Percentiles rank a stretch among this genome's conserved stretches.
These are phyloP conservation scores for Empidonax traillii DNA, from an alignment of 2,113 vertebrate species.

Conservation along the genomic window DNA sequence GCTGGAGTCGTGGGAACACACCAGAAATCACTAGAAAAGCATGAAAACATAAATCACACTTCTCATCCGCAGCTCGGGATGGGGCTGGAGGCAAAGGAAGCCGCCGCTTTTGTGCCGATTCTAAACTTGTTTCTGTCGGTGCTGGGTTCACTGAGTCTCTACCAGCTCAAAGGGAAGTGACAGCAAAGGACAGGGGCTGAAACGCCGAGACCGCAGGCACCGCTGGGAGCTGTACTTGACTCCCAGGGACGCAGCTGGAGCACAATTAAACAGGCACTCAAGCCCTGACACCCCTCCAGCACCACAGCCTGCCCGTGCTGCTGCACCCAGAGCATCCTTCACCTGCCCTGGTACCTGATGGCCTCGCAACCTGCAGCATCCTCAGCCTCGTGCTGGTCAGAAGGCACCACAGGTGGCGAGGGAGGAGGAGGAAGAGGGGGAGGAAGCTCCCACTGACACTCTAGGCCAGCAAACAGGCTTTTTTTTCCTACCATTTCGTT, in stretches of 20 bases:
- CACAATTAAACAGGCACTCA: not conserved
- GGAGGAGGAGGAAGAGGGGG: not conserved
- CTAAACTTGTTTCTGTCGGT: not conserved
- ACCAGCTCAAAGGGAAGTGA: not conserved
- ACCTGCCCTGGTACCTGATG: fast-evolving
- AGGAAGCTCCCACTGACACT: not conserved
- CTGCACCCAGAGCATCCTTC: not conserved
- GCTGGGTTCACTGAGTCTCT: not conserved
- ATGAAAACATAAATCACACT: conserved; percentile 32
- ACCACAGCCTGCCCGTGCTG: not conserved
- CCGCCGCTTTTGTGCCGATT: not conserved
- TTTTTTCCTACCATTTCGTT: not conserved
- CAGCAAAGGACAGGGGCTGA: not conserved
- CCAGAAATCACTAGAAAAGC: conserved; percentile 28
- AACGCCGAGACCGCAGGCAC: not conserved
- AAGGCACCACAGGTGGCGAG: not conserved
- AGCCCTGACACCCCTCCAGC: not conserved
- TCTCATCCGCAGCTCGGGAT: not conserved
- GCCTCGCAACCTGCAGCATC: not conserved
- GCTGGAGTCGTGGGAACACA: conserved; percentile 55
- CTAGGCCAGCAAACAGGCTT: not conserved
- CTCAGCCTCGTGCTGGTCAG: fast-evolving
- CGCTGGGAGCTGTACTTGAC: not conserved
- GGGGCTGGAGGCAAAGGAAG: not conserved
- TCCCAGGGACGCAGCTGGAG: not conserved